phyloP scores from a whole-genome alignment of 2,888 invertebrate genomes.

The Clitarchus hookeri region DNA sequence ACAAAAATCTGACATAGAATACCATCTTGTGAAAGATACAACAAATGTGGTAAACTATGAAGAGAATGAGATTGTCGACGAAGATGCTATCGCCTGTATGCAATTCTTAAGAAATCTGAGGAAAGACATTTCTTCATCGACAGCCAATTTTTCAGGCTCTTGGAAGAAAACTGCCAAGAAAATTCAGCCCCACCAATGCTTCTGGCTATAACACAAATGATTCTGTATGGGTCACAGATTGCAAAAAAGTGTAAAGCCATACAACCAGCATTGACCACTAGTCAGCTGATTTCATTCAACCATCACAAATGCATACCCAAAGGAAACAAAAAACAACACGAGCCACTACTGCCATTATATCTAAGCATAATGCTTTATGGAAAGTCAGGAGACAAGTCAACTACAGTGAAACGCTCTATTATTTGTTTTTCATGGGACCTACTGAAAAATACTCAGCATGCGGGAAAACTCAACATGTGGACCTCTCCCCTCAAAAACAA shows the following conservation, averaged over 20 bases:
- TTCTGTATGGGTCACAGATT: not conserved
- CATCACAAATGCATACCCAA: not conserved
- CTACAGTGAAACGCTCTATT: not conserved
- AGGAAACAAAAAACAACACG: not conserved
- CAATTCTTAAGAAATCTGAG: not conserved
- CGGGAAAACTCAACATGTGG: too few relatives aligned
- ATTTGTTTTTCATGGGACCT: too few relatives aligned
- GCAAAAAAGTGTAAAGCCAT: not conserved
- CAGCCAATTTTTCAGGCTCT: not conserved
- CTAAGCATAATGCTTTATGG: not conserved
- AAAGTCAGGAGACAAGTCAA: not conserved
- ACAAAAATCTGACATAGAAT: not conserved
- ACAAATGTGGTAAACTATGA: not conserved
- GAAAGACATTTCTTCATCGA: not conserved
- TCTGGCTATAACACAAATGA: constrained; percentile 11
- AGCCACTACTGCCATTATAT: not conserved
- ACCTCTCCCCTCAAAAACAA: too few relatives aligned
- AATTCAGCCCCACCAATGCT: not conserved
- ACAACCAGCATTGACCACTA: not conserved
- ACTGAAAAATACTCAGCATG: too few relatives aligned
- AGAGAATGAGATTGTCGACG: constrained; percentile 16
- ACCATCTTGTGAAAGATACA: not conserved
- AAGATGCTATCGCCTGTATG: not conserved
- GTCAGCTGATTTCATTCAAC: not conserved
- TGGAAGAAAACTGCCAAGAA: not conserved